Base-by-base conservation (phyloP, 2,888 invertebrate species). In the Trypoxylon attenuatum region DNA sequence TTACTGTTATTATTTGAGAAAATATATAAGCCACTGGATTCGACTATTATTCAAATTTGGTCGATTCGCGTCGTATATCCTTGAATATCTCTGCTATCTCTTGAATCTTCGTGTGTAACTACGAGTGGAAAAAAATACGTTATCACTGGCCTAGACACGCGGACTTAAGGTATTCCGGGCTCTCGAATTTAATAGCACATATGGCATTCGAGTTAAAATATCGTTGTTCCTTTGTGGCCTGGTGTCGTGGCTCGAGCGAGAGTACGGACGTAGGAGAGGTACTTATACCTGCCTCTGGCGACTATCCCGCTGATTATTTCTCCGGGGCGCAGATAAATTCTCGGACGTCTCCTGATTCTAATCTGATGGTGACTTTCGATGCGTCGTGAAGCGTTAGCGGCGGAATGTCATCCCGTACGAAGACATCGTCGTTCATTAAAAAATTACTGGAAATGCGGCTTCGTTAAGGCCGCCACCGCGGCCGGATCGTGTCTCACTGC, bases 311-410 rank as follows among this genome's bases (percentile, higher is more conserved):
- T 84, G 82, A 84, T 84, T 84, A 83, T 84, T 84, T 77, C 80
- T 60, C 69, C 66, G 71, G 65, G 74, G 79, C 77, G 78, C 77
- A 81, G 79, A 83, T 85, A 84, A 85, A 85, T 86, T 85, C 80
- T 69, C 76, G 33, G 66, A 51, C 78, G 77, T 82, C 76, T 76
- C 73, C 75, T 67, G 85, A 86, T 86, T 79, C 81, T 86, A 83
- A 86, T 86, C 86, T 84, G 81, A 82, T 82, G 75, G 70, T 67
- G 77, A 82, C 69, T 81, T 80, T 81, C 80, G 78, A 81, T 82
- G 77, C 80, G 76, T 41, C 41, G 41, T 76, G 79, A 78, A 82
- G 77, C 77, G 75, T 80, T 77, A 76, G 45, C 72, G 59, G 51
- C 73, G 79, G 82, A 82, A 82, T 82, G 81, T 79, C 80, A 79